Conservation (phyloP, 2,888 invertebrate genomes). For the Drosophila rubida region DNA sequence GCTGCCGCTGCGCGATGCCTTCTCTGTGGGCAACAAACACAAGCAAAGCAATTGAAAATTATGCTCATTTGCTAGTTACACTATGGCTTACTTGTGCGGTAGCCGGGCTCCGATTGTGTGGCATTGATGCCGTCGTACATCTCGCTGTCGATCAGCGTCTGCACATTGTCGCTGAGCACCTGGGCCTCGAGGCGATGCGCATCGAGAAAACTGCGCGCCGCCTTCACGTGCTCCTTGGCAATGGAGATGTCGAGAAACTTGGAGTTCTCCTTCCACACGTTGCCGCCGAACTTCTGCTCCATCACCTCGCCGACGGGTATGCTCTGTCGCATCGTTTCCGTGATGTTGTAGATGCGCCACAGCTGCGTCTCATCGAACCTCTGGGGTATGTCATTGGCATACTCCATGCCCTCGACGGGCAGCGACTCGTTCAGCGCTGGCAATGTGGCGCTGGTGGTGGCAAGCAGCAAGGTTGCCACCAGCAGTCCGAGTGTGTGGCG, state of each 20-base stretch:
- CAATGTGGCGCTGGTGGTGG: background rate
- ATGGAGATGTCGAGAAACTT: conserved; percentile 89
- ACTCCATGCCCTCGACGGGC: background rate
- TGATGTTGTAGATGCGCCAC: conserved; percentile 83
- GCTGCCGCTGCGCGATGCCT: conserved; percentile 56
- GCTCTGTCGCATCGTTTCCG: conserved; percentile 61
- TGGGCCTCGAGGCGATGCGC: conserved; percentile 88
- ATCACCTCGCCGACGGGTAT: conserved; percentile 72
- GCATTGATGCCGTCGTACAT: conserved; percentile 86
- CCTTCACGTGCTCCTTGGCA: conserved; percentile 87
- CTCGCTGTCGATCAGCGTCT: conserved; percentile 89
- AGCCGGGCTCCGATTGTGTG: conserved; percentile 86
- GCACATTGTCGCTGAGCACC: conserved; percentile 90
- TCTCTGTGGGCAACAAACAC: conserved; percentile 66
- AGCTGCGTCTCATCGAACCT: conserved; percentile 81
- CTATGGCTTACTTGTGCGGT: conserved; percentile 72
- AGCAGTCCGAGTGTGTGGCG: conserved; percentile 13
- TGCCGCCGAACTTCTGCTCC: conserved; percentile 81
- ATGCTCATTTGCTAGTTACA: background rate
- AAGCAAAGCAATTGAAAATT: background rate
- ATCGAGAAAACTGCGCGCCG: conserved; percentile 88
- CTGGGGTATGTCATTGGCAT: conserved; percentile 71
- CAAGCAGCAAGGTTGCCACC: conserved; percentile 29
- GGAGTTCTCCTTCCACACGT: conserved; percentile 84
- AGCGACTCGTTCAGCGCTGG: conserved; percentile 12